Percentiles rank a stretch among this genome's conserved stretches.
These are phyloP conservation scores for Anseranas semipalmata DNA, from an alignment of 2,113 vertebrate genomes.

Conservation along the genomic window DNA sequence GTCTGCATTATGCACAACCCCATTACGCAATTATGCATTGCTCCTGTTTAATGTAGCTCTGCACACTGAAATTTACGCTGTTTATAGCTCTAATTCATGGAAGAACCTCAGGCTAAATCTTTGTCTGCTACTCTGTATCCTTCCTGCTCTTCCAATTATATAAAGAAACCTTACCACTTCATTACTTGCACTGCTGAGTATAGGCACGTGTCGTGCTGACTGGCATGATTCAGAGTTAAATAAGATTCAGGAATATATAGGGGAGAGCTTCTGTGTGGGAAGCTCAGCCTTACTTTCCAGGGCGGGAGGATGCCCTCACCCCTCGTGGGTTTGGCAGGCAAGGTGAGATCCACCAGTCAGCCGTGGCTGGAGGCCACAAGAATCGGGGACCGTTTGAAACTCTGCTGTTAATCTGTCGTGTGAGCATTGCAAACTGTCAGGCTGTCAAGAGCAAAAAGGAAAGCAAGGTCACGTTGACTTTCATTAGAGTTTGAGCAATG, in stretches of 20 bases:
- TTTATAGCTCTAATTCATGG: background rate
- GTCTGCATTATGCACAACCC: background rate
- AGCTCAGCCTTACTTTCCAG: background rate
- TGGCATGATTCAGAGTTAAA: background rate
- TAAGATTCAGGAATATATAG: background rate
- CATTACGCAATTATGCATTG: background rate
- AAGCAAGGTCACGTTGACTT: background rate
- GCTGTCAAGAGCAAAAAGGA: background rate
- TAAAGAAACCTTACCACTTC: background rate
- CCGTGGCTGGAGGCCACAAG: rapidly evolving
- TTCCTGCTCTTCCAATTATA: background rate
- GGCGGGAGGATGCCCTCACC: background rate
- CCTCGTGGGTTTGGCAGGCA: background rate
- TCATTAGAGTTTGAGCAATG: background rate
- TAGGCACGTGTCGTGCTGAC: background rate
- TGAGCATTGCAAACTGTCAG: background rate
- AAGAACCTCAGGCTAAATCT: background rate
- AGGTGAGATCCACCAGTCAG: no score
- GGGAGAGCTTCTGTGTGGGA: background rate
- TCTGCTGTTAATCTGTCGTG: background rate
- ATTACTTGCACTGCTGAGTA: background rate
- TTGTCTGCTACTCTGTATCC: background rate
- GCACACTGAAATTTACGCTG: background rate
- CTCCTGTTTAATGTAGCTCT: background rate
- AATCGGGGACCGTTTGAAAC: rapidly evolving